Percentiles rank a stretch among this genome's conserved stretches.
These are phyloP conservation scores for Amblyjoppa proteus DNA, from an alignment of 2,888 invertebrate genomes.

Conservation along the genomic window DNA sequence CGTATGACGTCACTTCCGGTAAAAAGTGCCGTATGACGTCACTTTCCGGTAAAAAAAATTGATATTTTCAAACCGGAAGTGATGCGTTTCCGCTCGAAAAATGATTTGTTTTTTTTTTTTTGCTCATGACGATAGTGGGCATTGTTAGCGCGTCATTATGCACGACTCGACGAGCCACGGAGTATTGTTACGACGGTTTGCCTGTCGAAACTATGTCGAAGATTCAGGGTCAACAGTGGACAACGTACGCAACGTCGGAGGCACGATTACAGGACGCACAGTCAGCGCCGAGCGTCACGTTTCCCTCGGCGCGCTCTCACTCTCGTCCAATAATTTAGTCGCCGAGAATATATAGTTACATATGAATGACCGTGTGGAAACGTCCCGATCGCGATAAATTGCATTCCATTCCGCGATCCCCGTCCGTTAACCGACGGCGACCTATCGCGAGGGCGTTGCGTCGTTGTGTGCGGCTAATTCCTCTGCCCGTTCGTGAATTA, in stretches of 20 bases:
- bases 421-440: background rate
- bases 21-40: no score
- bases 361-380: constrained; percentile 52
- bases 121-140: no score
- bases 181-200: no score
- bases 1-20: no score
- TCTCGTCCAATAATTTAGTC: constrained; percentile 34
- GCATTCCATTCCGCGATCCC: constrained; percentile 37
- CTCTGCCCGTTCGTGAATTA: background rate
- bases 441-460: constrained; percentile 5
- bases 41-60: no score
- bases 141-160: no score
- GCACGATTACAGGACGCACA: constrained; percentile 7
- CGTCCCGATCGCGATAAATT: constrained; percentile 53
- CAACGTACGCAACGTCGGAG: background rate
- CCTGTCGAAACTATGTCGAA: background rate
- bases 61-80: no score
- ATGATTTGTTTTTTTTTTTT: no score
- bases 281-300: background rate
- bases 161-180: no score
- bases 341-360: constrained; percentile 6
- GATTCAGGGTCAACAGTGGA: constrained; percentile 32
- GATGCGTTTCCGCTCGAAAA: no score
- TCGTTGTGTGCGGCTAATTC: background rate
- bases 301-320: constrained; percentile 10